Evolutionary conservation across 2,797 vertebrate genomes (phyloP).

Genomic region (Caiman crocodilus): DNA sequence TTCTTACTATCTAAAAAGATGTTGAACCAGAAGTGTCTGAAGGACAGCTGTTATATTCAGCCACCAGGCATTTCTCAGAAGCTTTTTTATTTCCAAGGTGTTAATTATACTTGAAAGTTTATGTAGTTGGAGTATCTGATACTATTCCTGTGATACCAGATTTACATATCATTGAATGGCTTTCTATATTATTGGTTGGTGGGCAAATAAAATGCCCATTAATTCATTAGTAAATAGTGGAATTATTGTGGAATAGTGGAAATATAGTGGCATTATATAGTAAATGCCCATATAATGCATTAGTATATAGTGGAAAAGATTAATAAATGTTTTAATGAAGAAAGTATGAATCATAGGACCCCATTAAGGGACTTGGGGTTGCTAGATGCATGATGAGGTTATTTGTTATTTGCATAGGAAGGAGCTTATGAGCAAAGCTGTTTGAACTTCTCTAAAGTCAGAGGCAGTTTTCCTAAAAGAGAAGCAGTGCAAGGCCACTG

Average conservation of each 20-base stretch:
- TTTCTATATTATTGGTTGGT: background rate
- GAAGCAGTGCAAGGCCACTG: conserved; percentile 16
- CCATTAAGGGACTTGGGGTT: conserved; percentile 15
- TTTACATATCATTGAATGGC: background rate
- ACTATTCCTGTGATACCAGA: background rate
- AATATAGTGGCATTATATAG: too few species aligned
- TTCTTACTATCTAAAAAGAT: background rate
- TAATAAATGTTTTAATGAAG: conserved; percentile 13
- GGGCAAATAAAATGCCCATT: conserved; percentile 9
- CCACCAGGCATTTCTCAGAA: background rate
- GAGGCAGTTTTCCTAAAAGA: conserved; percentile 1
- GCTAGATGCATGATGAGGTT: background rate
- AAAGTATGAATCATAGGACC: background rate
- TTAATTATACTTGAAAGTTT: conserved; percentile 4
- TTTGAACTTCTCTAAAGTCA: background rate
- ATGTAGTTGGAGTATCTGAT: background rate
- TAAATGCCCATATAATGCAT: conserved; percentile 26
- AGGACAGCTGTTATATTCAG: background rate
- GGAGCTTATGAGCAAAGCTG: background rate
- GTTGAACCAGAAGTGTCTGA: background rate
- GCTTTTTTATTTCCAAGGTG: background rate
- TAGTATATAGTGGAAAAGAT: conserved; percentile 44
- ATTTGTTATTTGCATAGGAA: conserved; percentile 5
- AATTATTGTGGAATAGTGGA: too few species aligned
- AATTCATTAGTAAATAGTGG: too few species aligned